phyloP scores from a whole-genome alignment of 2,888 invertebrate genomes.

The Allygus modestus region DNA sequence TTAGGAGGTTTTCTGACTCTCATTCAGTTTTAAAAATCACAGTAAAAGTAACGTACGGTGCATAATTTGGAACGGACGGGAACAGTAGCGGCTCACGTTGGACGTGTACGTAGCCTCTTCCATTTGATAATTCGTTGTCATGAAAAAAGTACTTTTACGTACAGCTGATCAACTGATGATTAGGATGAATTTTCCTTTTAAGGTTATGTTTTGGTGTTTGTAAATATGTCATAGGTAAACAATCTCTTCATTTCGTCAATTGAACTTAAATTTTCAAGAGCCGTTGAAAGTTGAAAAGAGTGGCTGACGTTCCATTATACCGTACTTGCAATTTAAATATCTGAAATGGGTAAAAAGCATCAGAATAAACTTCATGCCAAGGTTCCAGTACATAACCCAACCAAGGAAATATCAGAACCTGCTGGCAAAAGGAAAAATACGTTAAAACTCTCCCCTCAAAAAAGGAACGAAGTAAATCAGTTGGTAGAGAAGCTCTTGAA shows the following conservation, averaged over 20 bases:
- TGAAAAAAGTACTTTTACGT: too few species aligned
- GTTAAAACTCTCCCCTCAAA: slow-evolving; percentile 74
- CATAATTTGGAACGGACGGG: too few species aligned
- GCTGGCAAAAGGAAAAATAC: neutral
- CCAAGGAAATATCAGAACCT: slow-evolving; percentile 44
- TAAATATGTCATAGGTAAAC: slow-evolving; percentile 30
- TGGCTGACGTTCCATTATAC: neutral
- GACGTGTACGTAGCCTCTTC: too few species aligned
- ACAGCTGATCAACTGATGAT: too few species aligned
- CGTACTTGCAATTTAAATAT: neutral
- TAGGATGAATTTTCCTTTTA: slow-evolving; percentile 51
- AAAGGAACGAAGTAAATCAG: slow-evolving; percentile 78
- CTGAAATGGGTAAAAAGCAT: slow-evolving; percentile 63
- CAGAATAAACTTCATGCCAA: slow-evolving; percentile 53
- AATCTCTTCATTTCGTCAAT: neutral
- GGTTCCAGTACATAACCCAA: slow-evolving; percentile 10
- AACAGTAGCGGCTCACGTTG: too few species aligned
- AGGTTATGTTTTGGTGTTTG: slow-evolving; percentile 53
- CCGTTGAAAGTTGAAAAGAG: neutral
- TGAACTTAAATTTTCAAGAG: neutral
- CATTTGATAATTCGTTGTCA: too few species aligned
- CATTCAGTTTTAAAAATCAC: too few species aligned
- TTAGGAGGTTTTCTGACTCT: too few species aligned
- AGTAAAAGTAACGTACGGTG: too few species aligned
- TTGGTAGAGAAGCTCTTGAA: slow-evolving; percentile 79